Base-by-base conservation (phyloP, 1,140 invertebrate species). In the Drosophila suzukii region DNA sequence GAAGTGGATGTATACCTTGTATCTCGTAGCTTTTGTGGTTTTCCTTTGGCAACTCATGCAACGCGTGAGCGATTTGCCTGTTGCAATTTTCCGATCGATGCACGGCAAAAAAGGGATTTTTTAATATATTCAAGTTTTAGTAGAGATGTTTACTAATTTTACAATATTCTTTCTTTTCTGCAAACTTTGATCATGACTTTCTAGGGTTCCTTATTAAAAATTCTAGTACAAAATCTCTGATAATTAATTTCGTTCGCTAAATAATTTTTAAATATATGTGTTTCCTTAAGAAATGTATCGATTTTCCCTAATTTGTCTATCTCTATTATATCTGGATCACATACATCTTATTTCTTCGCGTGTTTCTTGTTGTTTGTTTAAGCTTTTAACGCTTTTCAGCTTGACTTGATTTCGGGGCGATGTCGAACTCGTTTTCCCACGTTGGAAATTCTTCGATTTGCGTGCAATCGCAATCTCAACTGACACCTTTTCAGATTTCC, bases 381-480 rank as follows among this genome's bases (percentile, higher is more conserved):
- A 71, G 81, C 71, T 83, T 79, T 83, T 82, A 79, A 82, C 71
- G 83, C 79, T 86, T 86, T 86, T 75, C 82, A 68, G 82, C 74
- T 67, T 78, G 82, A 75, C 75, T 81, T 81, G 65, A 75, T 75
- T 78, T 85, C 55, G 75, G 78, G 82, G 82, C 82, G 75, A 78
- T 86, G 57, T 59, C 78, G 53, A 86, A 88, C 83, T 88, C 57
- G 83, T 86, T 86, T 86, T 88, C 84, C 83, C 84, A 86, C 83
- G 83, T 88, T 86, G 83, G 83, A 88, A 86, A 86, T 86, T 86
- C 79, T 86, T 86, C 79, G 81, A 86, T 86, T 86, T 88, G 79
- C 83, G 81, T 88, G 83, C 82, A 77, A 76, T 77, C 82, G 85
- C 83, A 86, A 86, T 83, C 83, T 83, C 63, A 66, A 88, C 83